Conservation (phyloP, 2,113 vertebrate species). For the Sminthopsis crassicaudata region DNA sequence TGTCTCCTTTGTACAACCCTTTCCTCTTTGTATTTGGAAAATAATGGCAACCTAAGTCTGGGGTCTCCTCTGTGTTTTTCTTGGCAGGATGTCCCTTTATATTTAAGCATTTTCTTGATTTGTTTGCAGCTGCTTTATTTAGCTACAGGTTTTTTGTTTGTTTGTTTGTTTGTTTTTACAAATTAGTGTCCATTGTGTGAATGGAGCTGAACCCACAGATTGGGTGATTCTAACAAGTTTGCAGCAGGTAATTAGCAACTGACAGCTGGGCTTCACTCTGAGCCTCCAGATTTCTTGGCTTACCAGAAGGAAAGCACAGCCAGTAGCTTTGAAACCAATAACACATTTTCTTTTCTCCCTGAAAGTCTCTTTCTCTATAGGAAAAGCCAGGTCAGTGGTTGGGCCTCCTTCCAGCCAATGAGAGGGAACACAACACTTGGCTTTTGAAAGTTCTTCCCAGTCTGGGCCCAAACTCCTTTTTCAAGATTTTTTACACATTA, state of each 20-base stretch:
- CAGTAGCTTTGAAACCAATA: neutral
- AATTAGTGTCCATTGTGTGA: neutral
- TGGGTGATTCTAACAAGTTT: neutral
- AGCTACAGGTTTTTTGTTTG: neutral
- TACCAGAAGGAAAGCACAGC: neutral
- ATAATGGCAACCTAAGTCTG: neutral
- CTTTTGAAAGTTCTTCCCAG: neutral
- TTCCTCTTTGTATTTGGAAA: neutral
- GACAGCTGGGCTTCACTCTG: neutral
- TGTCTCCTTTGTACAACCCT: neutral
- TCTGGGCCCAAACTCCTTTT: neutral
- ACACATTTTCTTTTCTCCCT: neutral
- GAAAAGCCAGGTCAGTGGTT: conserved; percentile 7
- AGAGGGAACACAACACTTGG: neutral
- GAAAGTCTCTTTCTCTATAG: neutral
- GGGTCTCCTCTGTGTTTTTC: neutral
- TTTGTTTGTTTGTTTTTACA: neutral
- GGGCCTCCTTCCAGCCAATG: neutral
- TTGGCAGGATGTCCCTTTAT: neutral
- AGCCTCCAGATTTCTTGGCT: neutral
- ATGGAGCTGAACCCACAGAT: neutral
- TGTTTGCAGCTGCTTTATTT: neutral
- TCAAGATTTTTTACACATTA: neutral
- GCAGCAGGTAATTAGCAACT: neutral
- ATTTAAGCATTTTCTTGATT: neutral